A percentile compares a stretch with the other conserved stretches of the same genome.
Evolutionary conservation across 1,140 invertebrate species (phyloP).

Genomic region (Heliconius himera): DNA sequence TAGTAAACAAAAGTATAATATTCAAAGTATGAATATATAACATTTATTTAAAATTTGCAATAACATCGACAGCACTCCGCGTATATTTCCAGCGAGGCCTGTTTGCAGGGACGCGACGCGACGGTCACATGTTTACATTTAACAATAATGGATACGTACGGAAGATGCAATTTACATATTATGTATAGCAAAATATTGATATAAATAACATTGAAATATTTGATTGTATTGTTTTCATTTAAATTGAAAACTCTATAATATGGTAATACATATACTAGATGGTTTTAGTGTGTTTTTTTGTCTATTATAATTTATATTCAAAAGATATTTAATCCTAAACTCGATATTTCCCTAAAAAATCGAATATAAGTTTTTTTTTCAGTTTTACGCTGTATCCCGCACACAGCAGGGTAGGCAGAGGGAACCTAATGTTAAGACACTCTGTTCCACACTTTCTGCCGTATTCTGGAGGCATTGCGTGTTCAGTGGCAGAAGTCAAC

Average conservation of each 20-base stretch:
- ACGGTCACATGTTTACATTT: slow-evolving; percentile 10
- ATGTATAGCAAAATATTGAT: not conserved
- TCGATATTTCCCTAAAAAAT: too few species aligned
- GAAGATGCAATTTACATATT: slow-evolving; percentile 8
- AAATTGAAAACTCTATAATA: not conserved
- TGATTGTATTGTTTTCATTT: not conserved
- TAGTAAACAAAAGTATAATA: not conserved
- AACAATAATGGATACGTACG: slow-evolving; percentile 1
- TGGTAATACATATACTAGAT: too few species aligned
- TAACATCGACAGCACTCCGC: not conserved
- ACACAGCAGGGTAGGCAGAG: too few species aligned
- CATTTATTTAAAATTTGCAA: not conserved
- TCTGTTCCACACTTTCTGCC: too few species aligned
- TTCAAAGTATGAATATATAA: not conserved
- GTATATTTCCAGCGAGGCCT: slow-evolving; percentile 1
- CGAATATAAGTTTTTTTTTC: too few species aligned
- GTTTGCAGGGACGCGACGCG: not conserved
- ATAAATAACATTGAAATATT: not conserved
- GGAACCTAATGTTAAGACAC: too few species aligned
- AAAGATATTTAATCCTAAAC: too few species aligned
- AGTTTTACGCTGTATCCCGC: too few species aligned
- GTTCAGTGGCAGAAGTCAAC: too few species aligned
- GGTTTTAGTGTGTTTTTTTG: too few species aligned
- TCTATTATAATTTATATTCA: too few species aligned
- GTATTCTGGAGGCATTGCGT: too few species aligned